These are phyloP conservation scores for Montipora efflorescens DNA, from an alignment of 64 coral and sea anemone species.

Conservation along the genomic window DNA sequence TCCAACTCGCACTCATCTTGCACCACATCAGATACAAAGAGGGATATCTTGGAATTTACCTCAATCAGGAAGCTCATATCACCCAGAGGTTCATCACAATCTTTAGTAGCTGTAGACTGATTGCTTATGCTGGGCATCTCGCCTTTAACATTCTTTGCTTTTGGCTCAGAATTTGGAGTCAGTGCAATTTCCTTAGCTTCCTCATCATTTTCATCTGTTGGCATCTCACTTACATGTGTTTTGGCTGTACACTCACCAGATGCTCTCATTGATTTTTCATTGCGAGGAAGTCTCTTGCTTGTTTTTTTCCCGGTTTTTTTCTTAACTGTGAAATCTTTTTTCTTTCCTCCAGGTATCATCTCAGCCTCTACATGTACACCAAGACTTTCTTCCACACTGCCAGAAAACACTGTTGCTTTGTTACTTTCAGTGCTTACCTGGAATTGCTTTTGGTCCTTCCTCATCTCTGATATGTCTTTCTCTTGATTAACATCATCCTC, in stretches of 20 bases:
- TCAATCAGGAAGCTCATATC: slow-evolving; percentile 88
- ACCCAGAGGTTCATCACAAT: slow-evolving; percentile 70
- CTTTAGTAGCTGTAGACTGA: background rate
- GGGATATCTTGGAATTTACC: slow-evolving; percentile 80
- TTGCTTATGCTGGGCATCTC: background rate
- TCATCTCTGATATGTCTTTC: background rate
- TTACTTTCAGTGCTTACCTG: background rate
- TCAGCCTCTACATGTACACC: background rate
- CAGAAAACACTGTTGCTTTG: slow-evolving; percentile 1
- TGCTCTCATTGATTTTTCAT: slow-evolving; percentile 8
- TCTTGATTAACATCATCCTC: background rate
- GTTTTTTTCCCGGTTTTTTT: slow-evolving; percentile 2
- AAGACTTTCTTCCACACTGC: background rate
- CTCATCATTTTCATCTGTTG: background rate
- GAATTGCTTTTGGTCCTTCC: background rate
- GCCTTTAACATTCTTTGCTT: background rate
- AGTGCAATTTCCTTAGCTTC: background rate
- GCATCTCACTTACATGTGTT: background rate
- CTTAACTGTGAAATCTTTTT: background rate
- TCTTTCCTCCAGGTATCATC: background rate
- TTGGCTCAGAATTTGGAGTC: background rate
- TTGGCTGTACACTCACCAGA: background rate
- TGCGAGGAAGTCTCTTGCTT: slow-evolving; percentile 1
- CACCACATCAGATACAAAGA: slow-evolving; percentile 48
- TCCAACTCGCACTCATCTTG: slow-evolving; percentile 65